Base-by-base conservation (phyloP, 1,140 invertebrate genomes). In the Agrilus planipennis region DNA sequence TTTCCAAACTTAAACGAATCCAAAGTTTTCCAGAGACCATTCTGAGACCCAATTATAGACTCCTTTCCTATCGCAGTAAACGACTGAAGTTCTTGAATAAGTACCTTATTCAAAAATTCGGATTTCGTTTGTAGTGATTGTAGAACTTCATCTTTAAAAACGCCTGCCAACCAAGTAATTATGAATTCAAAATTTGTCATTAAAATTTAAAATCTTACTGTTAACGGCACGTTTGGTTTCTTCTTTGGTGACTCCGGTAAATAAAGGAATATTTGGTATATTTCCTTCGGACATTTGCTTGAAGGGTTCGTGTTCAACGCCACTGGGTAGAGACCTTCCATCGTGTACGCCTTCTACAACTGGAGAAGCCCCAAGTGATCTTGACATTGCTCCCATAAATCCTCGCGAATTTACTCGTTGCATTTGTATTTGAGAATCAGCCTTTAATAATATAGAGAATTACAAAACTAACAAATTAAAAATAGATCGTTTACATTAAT, bases 181-280 rank as follows among this genome's bases (percentile, higher is more conserved):
- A n/a, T n/a, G 12, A n/a, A 14, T 25, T 27, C 2, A 9, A 38
- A 17, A 4, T 17, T n/a, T 17, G 4, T 34, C 6, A 30, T 6
- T 6, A 12, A 7, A 12, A 30, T 15, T 30, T 30, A 32, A 3
- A 34, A 41, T 28, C 17, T 51, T 65, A 63, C 75, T 73, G 44
- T 69, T 64, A 16, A 77, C 63, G 17, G 73, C 73, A 14, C 62
- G 58, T 14, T 74, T 72, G 0, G 79, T 81, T 60, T 84, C 81
- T 27, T 81, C 73, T 18, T 75, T 77, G 1, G 74, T 73, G 2
- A 81, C 76, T 2, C 81, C 81, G 0, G 73, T 81, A 0, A 85
- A 62, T 38, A 85, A 50, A 0, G 81, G 80, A 15, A 79, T 69
- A 0, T 67, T 61, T 10, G 72, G 71, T 42, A 70, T 64, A 11